Base-by-base conservation (phyloP, 2,113 vertebrate genomes). In the Brachionichthys hirsutus region DNA sequence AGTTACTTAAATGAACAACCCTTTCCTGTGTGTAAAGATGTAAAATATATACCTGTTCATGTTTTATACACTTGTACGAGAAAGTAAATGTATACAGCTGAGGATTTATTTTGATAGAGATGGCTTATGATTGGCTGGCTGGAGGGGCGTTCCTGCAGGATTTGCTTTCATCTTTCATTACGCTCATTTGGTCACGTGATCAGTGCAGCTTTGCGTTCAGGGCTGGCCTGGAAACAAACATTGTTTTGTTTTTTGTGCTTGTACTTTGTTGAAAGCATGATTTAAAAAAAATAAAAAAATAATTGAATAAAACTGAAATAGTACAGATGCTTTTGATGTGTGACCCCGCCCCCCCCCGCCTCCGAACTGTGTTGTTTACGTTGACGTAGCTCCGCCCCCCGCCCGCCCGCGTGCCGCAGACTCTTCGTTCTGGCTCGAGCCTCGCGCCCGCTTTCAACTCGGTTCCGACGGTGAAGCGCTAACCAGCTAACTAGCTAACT, bases 21-120 rank as follows among this genome's bases (percentile, higher is more conserved):
- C 42, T 15, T 8, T n/a, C 35, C 45, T 19, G 2, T n/a, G 14
- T 44, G 42, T 46, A 46, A 24, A 24, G 2, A 2, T 42, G 24
- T 62, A 43, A 58, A 13, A 34, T 78, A 77, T 75, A 78, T 50
- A 73, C n/a, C n/a, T 67, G 24, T 77, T 42, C 66, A 67, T 41
- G 36, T 75, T 80, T 79, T 73, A 34, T 76, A 73, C 35, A 15
- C 58, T 41, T 70, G 57, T 77, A 55, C 2, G 43, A 62, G 62
- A 78, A 62, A n/a, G 17, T n/a, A 14, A 70, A 14, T 64, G 52
- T 82, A 59, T 1, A 71, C 71, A 77, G 70, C 57, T 62, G 75
- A 63, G 67, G 73, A 73, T 67, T 61, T 81, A 81, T 79, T 79
- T 79, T 83, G 45, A 50, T 81, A 74, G 59, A 48, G 20, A 14